Evolutionary conservation across 2,888 invertebrate genomes (phyloP), one percentile per base, ranked within the genome.

Genomic region (Cerastis leucographa): DNA sequence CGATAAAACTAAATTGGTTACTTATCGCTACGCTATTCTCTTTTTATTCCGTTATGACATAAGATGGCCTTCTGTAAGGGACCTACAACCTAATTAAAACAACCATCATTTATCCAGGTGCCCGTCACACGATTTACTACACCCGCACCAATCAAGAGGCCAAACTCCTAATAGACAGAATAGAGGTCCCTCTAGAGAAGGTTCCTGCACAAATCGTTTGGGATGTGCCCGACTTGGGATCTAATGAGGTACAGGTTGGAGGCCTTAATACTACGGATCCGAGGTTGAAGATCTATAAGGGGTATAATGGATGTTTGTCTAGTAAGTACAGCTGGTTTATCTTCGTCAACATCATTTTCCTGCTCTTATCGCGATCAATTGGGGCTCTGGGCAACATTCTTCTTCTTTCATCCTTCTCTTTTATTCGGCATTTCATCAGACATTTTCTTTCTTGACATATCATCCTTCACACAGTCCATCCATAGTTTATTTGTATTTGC

Each of bases 291-390:
- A 98, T 98, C 78, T 99, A 98, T 91, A 98, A 98, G 91, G 98
- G 98, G 87, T 99, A 99, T 93, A 98, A 98, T 90, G 99, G 99
- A 75, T 99, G 99, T 93, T 96, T 99, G 82, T 99, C 99, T 83
- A 99, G 99, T 99, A 95, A 97, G 98, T 97, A 71, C 12, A 7
- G 0, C 14, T 42, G 9, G 49, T 22, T 7, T 2, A 49, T 8
- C 22, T 49, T 8, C 7, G 2, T 49, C 49, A 49, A 8, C 51
- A 51, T 46, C 44, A 40, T 40, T 17, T 6, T 46, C 46, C 17
- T 17, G 46, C 5, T 6, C 17, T 0, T 46, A 17, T 14, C 44
- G 4, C 44, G 14, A 46, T 46, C 0, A 14, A 46, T 46, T 46
- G 0, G 14, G 8, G 44, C 17, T 46, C 46, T 2, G 46, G 14